These are phyloP conservation scores for Calyptommatus sinebrachiatus DNA, from an alignment of 2,113 vertebrate genomes.

Conservation along the genomic window DNA sequence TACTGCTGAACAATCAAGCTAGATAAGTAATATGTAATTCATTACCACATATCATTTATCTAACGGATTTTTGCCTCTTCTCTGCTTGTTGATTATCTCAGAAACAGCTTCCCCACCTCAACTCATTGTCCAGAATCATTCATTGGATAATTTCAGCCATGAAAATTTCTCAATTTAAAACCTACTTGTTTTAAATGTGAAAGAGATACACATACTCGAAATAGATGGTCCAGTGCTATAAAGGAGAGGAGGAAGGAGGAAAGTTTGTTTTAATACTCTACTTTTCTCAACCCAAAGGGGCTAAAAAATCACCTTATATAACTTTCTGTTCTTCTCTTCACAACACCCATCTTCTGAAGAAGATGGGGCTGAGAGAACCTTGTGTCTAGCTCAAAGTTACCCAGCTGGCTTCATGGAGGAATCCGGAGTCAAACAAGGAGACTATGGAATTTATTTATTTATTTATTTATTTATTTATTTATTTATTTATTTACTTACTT, in stretches of 20 bases:
- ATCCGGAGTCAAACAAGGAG: too few species aligned
- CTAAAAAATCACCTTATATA: too few species aligned
- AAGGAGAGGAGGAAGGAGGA: neutral
- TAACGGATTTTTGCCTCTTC: constrained; percentile 62
- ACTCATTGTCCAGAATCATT: constrained; percentile 65
- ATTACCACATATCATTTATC: constrained; percentile 54
- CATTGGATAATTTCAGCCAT: constrained; percentile 64
- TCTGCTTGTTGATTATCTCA: constrained; percentile 56
- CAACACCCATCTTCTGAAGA: too few species aligned
- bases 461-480: too few species aligned
- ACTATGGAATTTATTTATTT: too few species aligned
- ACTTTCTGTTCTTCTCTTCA: too few species aligned
- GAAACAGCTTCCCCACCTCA: constrained; percentile 59
- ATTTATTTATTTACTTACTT: too few species aligned
- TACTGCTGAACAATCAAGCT: constrained; percentile 58
- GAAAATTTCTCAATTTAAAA: constrained; percentile 60
- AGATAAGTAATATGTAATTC: constrained; percentile 63
- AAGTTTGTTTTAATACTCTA: too few species aligned
- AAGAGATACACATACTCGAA: constrained; percentile 26
- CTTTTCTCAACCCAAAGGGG: too few species aligned
- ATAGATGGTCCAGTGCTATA: constrained; percentile 14
- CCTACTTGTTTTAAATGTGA: constrained; percentile 49
- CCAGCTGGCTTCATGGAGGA: too few species aligned
- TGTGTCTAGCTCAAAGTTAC: too few species aligned
- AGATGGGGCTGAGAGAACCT: too few species aligned